Percentiles rank a stretch among this genome's conserved stretches.
phyloP scores from a whole-genome alignment of 2,113 vertebrate species.

The Condylura cristata region DNA sequence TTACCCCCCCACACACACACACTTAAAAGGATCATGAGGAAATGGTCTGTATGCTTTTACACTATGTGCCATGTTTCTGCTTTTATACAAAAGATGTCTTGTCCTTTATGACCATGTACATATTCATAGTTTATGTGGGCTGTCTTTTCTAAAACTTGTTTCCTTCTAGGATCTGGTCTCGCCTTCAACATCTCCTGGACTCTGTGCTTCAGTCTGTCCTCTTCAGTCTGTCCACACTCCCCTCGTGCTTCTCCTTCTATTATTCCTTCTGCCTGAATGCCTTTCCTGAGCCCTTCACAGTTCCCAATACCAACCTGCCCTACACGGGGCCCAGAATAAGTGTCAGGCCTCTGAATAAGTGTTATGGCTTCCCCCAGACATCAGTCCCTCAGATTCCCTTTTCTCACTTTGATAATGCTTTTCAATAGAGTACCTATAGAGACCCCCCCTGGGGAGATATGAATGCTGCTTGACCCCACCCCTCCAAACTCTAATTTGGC shows the following conservation, averaged over 20 bases:
- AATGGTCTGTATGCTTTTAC: background rate
- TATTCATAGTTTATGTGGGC: background rate
- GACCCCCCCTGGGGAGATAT: background rate
- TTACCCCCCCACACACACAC: background rate
- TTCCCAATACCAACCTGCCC: background rate
- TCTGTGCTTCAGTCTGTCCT: background rate
- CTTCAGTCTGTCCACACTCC: background rate
- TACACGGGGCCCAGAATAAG: background rate
- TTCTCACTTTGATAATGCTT: background rate
- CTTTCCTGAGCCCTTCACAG: background rate
- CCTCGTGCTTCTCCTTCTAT: background rate
- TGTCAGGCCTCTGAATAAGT: background rate
- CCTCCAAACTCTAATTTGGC: background rate
- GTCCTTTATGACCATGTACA: too few relatives aligned
- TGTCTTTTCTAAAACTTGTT: background rate
- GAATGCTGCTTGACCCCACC: background rate
- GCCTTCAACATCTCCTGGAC: background rate
- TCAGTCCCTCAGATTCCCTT: background rate
- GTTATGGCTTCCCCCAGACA: background rate
- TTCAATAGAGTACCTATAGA: background rate
- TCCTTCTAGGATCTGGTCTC: background rate
- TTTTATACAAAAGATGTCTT: constrained; percentile 20
- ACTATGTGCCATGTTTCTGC: background rate
- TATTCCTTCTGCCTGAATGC: background rate
- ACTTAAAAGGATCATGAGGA: background rate